Evolutionary conservation across 2,797 vertebrate species (phyloP).

Genomic region (Sebastes aleutianus): DNA sequence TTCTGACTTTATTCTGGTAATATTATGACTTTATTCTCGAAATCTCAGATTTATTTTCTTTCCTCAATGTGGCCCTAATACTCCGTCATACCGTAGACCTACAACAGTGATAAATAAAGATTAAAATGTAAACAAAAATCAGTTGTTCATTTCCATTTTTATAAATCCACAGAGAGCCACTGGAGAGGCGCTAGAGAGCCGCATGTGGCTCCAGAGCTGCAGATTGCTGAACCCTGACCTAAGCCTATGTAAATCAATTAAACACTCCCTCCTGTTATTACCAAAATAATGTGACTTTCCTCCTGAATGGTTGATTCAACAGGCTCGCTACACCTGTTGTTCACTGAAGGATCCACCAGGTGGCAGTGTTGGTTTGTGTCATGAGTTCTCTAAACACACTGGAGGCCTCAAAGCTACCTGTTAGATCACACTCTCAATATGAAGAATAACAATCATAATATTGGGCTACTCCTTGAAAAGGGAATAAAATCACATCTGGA

Average conservation of each 20-base stretch:
- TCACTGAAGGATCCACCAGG: conserved; percentile 38
- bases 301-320: neutral
- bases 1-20: too few species aligned
- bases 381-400: neutral
- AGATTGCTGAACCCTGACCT: too few species aligned
- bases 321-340: neutral
- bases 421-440: conserved; percentile 36
- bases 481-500: neutral
- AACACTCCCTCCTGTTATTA: neutral
- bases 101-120: too few species aligned
- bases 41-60: too few species aligned
- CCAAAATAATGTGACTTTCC: neutral
- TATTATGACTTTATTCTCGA: too few species aligned
- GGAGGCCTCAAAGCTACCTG: conserved; percentile 43
- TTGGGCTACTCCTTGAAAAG: neutral
- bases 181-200: too few species aligned
- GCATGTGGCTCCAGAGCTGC: too few species aligned
- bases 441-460: neutral
- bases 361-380: conserved; percentile 31
- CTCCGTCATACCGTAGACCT: too few species aligned
- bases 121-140: too few species aligned
- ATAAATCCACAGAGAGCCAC: too few species aligned
- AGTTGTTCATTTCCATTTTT: too few species aligned
- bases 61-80: too few species aligned
- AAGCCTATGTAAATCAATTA: neutral